Evolutionary conservation across 2,797 vertebrate species (phyloP).

Genomic region (Nannoperca obscura): DNA sequence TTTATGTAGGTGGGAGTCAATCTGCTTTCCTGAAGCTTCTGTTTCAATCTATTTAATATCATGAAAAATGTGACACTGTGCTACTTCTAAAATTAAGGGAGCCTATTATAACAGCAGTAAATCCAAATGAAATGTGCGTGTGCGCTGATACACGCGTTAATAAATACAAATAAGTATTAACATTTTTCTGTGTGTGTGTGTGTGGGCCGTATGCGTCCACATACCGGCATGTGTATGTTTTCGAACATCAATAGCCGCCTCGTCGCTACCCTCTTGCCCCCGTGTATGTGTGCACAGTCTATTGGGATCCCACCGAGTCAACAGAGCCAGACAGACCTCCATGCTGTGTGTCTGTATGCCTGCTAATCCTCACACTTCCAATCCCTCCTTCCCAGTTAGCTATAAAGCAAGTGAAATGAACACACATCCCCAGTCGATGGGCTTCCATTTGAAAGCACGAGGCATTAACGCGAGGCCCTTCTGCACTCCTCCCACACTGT

Average conservation of each 20-base stretch:
- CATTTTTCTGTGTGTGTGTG: conserved; percentile 19
- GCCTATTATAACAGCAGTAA: conserved; percentile 17
- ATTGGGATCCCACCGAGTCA: conserved; percentile 60
- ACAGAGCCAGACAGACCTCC: conserved; percentile 65
- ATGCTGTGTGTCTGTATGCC: conserved; percentile 56
- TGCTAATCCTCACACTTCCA: conserved; percentile 66
- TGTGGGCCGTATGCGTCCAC: conserved; percentile 5
- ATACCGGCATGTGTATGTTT: conserved; percentile 34
- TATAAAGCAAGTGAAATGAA: conserved; percentile 75
- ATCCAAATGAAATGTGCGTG: conserved; percentile 28
- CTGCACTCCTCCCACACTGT: conserved; percentile 56
- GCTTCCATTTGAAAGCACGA: conserved; percentile 67
- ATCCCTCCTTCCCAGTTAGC: conserved; percentile 60
- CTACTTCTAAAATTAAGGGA: conserved; percentile 40
- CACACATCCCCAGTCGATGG: conserved; percentile 65
- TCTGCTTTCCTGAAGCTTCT: conserved; percentile 37
- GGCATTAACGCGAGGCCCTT: conserved; percentile 63
- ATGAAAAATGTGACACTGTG: conserved; percentile 35
- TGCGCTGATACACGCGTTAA: not conserved
- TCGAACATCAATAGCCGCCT: conserved; percentile 28
- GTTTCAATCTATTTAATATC: conserved; percentile 42
- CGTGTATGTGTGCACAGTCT: conserved; percentile 40
- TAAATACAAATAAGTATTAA: conserved; percentile 24
- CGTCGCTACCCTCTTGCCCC: conserved; percentile 27
- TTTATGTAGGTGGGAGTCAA: conserved; percentile 51